Evolutionary conservation across 2,797 vertebrate species (phyloP).

Genomic region (Urophycis tenuis): DNA sequence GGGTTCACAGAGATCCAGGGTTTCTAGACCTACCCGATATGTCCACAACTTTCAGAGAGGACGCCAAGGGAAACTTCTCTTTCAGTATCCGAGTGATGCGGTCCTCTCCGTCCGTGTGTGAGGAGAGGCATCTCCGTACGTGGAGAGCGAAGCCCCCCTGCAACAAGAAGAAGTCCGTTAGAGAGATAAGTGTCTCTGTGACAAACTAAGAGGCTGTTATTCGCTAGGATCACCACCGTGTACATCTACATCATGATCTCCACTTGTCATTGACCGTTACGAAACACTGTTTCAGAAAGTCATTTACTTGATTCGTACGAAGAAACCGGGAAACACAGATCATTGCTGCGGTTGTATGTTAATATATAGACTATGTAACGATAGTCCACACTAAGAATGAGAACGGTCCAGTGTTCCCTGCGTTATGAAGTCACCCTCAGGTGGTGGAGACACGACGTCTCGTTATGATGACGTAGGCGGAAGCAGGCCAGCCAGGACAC

Average conservation of each 20-base stretch:
- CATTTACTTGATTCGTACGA: constrained; percentile 44
- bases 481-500: neutral
- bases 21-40: constrained; percentile 74
- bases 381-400: neutral
- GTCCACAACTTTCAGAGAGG: constrained; percentile 80
- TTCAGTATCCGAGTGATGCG: constrained; percentile 70
- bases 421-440: neutral
- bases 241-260: neutral
- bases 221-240: neutral
- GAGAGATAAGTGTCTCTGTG: neutral
- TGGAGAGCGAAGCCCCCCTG: constrained; percentile 38
- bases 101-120: constrained; percentile 74
- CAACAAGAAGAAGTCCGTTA: neutral
- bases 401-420: neutral
- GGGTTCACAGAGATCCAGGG: neutral
- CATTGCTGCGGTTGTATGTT: constrained; percentile 8
- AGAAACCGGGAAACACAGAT: constrained; percentile 41
- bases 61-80: constrained; percentile 80
- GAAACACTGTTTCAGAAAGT: neutral
- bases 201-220: neutral
- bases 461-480: neutral
- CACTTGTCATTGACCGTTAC: neutral
- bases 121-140: constrained; percentile 59
- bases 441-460: neutral
- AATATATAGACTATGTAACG: neutral